Conservation (phyloP, 2,888 invertebrate species). For the Ichneumoninae sp. region DNA sequence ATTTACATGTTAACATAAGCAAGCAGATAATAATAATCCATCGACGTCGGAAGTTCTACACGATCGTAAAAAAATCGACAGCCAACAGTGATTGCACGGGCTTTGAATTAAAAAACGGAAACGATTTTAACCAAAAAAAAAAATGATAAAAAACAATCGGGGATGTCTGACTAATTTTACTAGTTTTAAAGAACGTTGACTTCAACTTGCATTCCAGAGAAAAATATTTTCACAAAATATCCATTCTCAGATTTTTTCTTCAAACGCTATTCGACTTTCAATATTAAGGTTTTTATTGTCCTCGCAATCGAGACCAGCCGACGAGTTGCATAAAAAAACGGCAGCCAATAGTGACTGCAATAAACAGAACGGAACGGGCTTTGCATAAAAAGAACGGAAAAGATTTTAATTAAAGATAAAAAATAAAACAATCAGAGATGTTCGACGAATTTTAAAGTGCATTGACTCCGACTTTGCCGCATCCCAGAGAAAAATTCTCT, state of each 20-base stretch:
- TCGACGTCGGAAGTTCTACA: neutral
- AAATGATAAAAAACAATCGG: neutral
- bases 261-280: neutral
- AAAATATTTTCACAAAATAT: neutral
- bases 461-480: neutral
- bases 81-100: neutral
- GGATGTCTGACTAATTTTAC: neutral
- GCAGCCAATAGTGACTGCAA: neutral
- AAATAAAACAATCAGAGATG: neutral
- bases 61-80: neutral
- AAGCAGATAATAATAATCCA: slow-evolving; percentile 15
- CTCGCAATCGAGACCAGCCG: neutral
- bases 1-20: slow-evolving; percentile 8
- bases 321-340: neutral
- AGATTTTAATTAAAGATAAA: neutral
- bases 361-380: neutral
- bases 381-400: slow-evolving; percentile 12
- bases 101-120: slow-evolving; percentile 16
- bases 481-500: neutral
- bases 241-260: neutral
- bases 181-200: neutral
- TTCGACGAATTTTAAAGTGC: neutral
- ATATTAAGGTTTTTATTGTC: slow-evolving; percentile 81
- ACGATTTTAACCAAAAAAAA: neutral
- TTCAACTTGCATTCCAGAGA: neutral